Percentiles rank a stretch among this genome's conserved stretches.
These are phyloP conservation scores for Spermophilus dauricus DNA, from an alignment of 2,113 vertebrate species.

Conservation along the genomic window DNA sequence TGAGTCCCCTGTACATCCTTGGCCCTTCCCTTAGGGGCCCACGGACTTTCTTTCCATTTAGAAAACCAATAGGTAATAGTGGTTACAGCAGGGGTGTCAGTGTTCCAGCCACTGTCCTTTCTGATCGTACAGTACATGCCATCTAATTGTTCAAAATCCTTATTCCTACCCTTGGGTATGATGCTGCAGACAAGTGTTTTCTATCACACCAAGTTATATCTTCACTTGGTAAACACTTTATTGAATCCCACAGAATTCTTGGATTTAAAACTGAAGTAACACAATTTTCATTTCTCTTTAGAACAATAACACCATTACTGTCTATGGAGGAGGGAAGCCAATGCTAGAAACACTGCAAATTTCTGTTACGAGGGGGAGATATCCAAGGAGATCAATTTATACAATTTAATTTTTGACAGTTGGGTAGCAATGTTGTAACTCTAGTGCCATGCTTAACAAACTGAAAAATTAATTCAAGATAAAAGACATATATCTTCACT, in stretches of 20 bases:
- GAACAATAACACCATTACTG: constrained; percentile 20
- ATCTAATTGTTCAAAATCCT: constrained; percentile 39
- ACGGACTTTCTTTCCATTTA: not conserved
- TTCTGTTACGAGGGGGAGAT: constrained; percentile 9
- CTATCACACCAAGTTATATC: constrained; percentile 2
- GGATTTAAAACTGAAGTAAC: constrained; percentile 51
- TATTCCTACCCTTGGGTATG: not conserved
- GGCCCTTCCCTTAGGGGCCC: not conserved
- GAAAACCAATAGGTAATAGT: not conserved
- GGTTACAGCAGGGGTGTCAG: not conserved
- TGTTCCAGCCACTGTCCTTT: not conserved
- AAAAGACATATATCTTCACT: constrained; percentile 39
- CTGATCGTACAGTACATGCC: not conserved
- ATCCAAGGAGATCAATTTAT: constrained; percentile 32
- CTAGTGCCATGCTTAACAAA: constrained; percentile 55
- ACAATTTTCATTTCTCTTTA: constrained; percentile 42
- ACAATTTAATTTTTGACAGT: constrained; percentile 57
- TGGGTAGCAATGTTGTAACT: not conserved
- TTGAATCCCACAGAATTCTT: constrained; percentile 57
- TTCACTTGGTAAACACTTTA: constrained; percentile 45
- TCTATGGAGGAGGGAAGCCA: not conserved
- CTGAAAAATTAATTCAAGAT: constrained; percentile 54
- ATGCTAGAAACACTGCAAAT: not conserved
- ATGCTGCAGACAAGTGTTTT: not conserved
- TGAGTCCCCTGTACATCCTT: not conserved